These are phyloP conservation scores for Hylomyscus alleni DNA, from an alignment of 2,797 vertebrate genomes.

Conservation along the genomic window DNA sequence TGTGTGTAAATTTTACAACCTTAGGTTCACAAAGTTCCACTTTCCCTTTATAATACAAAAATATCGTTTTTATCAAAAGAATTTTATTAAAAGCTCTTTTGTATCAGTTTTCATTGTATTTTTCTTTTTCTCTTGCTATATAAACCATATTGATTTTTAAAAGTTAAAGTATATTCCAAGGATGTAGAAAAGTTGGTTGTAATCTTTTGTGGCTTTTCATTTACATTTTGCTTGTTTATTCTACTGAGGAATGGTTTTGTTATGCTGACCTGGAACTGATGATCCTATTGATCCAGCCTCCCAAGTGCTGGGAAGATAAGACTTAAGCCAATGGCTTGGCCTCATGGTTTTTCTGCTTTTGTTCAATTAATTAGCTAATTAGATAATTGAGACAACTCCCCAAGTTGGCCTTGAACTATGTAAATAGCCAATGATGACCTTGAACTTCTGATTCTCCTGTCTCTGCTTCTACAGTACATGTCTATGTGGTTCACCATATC, in stretches of 20 bases:
- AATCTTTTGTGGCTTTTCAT: slow-evolving; percentile 16
- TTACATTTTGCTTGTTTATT: background rate
- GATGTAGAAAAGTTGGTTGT: background rate
- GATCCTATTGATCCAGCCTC: background rate
- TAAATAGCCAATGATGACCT: background rate
- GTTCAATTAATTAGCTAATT: background rate
- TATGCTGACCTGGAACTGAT: background rate
- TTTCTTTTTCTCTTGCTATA: background rate
- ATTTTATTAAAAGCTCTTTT: slow-evolving; percentile 21
- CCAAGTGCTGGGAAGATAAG: background rate
- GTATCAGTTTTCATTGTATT: background rate
- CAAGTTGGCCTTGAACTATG: background rate
- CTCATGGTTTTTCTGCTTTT: background rate
- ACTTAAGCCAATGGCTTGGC: background rate
- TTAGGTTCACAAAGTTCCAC: background rate
- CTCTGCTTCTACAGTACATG: background rate
- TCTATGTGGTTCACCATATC: background rate
- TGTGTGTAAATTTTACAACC: slow-evolving; percentile 17
- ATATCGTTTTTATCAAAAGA: slow-evolving; percentile 7
- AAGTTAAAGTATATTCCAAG: slow-evolving; percentile 11
- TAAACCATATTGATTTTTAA: slow-evolving; percentile 22
- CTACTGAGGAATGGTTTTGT: background rate
- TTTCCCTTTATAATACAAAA: slow-evolving; percentile 1
- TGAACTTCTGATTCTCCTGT: background rate
- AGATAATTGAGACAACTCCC: background rate